These are phyloP conservation scores for Misgurnus mizolepis DNA, from an alignment of 2,113 vertebrate species.

Conservation along the genomic window DNA sequence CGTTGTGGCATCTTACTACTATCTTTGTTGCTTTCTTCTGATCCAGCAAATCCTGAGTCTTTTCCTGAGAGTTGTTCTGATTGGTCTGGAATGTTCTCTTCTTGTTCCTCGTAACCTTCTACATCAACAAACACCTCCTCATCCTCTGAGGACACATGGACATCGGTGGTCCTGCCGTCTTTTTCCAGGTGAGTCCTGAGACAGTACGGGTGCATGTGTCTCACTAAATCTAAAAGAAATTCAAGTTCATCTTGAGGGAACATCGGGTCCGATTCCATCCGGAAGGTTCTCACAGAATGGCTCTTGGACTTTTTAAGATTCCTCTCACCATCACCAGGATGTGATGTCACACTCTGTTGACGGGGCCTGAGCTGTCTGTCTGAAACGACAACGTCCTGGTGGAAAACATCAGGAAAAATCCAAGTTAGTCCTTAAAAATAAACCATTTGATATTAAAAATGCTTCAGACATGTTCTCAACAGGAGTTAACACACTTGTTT, in stretches of 20 bases:
- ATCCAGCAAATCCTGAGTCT: no score
- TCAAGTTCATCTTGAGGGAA: constrained; percentile 55
- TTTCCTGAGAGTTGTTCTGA: no score
- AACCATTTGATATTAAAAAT: no score
- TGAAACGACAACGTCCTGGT: constrained; percentile 61
- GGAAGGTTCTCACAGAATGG: constrained; percentile 21
- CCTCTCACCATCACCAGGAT: constrained; percentile 79
- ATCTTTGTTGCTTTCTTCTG: no score
- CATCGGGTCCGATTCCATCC: constrained; percentile 40
- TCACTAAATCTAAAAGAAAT: constrained; percentile 84
- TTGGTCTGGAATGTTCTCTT: not conserved
- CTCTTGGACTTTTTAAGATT: constrained; percentile 61
- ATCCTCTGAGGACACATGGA: not conserved
- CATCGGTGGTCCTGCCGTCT: constrained; percentile 31
- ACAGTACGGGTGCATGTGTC: constrained; percentile 91
- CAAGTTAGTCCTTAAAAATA: not conserved
- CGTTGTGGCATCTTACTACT: constrained; percentile 15
- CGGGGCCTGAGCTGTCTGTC: constrained; percentile 58
- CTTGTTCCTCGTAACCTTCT: constrained; percentile 15
- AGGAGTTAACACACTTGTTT: no score
- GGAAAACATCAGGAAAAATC: not conserved
- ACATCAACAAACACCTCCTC: constrained; percentile 46
- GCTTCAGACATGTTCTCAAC: no score
- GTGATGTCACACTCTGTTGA: constrained; percentile 19
- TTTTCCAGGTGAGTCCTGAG: constrained; percentile 78